Conservation (phyloP, 2,888 invertebrate genomes). For the Hemistola chrysoprasaria region DNA sequence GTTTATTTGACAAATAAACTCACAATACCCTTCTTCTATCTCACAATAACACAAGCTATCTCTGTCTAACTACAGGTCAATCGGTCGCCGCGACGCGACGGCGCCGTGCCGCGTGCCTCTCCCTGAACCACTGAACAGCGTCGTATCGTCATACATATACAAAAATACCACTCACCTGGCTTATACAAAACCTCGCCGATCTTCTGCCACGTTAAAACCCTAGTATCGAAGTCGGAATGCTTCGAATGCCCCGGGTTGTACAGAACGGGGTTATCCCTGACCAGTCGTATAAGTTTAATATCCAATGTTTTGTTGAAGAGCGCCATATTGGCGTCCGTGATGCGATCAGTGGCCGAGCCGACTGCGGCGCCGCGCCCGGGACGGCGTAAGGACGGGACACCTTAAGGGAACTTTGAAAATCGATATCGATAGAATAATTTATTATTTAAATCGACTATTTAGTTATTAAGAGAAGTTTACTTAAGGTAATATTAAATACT, state of each 20-base stretch:
- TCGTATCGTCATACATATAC: slow-evolving; percentile 11
- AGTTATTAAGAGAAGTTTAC: too few species aligned
- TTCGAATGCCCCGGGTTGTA: slow-evolving; percentile 59
- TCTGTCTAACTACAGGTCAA: too few species aligned
- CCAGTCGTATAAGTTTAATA: slow-evolving; percentile 53
- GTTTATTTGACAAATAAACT: too few species aligned
- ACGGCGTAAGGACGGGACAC: slow-evolving; percentile 24
- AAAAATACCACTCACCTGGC: slow-evolving; percentile 54
- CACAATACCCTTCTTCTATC: too few species aligned
- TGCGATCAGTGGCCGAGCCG: slow-evolving; percentile 22
- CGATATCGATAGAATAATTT: too few species aligned
- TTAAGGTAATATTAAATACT: too few species aligned
- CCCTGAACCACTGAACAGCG: too few species aligned
- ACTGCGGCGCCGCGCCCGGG: slow-evolving; percentile 24
- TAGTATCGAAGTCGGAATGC: slow-evolving; percentile 56
- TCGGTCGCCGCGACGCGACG: too few species aligned
- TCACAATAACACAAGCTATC: too few species aligned
- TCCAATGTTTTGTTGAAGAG: slow-evolving; percentile 60
- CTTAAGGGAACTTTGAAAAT: neutral
- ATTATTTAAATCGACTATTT: too few species aligned
- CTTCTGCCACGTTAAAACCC: slow-evolving; percentile 70
- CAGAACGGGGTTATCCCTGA: slow-evolving; percentile 57
- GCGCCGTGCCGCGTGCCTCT: too few species aligned
- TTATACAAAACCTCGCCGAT: slow-evolving; percentile 60
- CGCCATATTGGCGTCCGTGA: slow-evolving; percentile 48